Evolutionary conservation across 2,113 vertebrate genomes (phyloP).

Genomic region (Corynorhinus townsendii): DNA sequence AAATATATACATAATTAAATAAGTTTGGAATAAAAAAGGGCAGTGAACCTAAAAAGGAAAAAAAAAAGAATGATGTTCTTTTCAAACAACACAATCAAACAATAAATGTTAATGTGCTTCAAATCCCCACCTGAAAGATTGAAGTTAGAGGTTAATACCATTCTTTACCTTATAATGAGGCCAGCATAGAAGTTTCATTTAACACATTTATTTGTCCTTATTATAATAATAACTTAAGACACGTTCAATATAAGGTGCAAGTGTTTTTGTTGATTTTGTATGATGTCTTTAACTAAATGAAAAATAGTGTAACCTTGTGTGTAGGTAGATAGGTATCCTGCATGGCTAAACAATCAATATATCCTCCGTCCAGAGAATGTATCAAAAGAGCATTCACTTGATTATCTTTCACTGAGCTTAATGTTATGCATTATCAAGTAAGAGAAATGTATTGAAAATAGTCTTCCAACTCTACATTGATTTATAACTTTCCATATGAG

Average conservation of each 20-base stretch:
- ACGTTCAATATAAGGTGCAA: neutral
- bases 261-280: neutral
- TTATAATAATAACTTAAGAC: neutral
- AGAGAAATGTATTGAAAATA: constrained; percentile 10
- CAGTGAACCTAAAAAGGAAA: neutral
- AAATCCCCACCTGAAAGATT: neutral
- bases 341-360: neutral
- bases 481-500: neutral
- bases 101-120: neutral
- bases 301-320: neutral
- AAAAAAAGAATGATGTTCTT: neutral
- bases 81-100: neutral
- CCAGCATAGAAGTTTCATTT: neutral
- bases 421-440: neutral
- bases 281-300: neutral
- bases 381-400: neutral
- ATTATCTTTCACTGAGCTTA: constrained; percentile 1
- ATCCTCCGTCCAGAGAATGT: neutral
- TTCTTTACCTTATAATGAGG: neutral
- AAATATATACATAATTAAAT: neutral
- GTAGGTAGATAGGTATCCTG: neutral
- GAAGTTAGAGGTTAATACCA: neutral
- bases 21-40: neutral
- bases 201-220: neutral
- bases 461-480: neutral